Base-by-base conservation (phyloP, 2,888 invertebrate species). In the Eupithecia insigniata region DNA sequence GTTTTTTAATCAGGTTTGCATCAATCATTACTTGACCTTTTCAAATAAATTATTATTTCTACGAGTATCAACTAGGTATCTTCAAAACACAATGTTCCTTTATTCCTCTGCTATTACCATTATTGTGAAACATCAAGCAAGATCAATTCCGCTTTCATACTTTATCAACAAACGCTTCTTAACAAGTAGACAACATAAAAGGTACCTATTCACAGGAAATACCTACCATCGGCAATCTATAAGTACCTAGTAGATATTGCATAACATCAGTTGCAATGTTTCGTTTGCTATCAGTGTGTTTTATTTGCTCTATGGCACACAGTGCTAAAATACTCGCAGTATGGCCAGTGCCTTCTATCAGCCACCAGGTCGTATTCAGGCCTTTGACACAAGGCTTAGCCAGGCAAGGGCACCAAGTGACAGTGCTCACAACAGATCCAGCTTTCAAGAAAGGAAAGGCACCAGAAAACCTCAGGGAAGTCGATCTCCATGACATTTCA, bases 321-420 rank as follows among this genome's bases (percentile, higher is more conserved):
- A 69, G 79, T 2, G 87, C 87, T 4, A 86, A 81, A 69, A 92
- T 92, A 30, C 73, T 92, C 28, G 88, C 80, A 0, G 77, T 89
- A 0, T 79, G 87, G 34, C 84, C 91, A 2, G 77, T 77, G 2
- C 85, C 91, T 0, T 88, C 90, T 0, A 82, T 90, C 30, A 92
- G 91, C 67, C 90, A 90, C 68, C 88, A 89, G 75, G 77, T 87
- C 0, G 81, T 83, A 0, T 89, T 83, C 43, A 81, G 84, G 14
- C 79, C 85, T 6, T 64, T 94, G 2, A 84, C 87, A 32, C 75
- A 85, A 28, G 90, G 87, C 30, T 77, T 94, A 55, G 86, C 86
- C 0, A 83, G 79, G 55, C 79, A 87, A 8, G 93, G 93, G 0
- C 93, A 94, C 69, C 84, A 93, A 60, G 73, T 94, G 0, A 83